phyloP scores from a whole-genome alignment of 2,113 vertebrate species.

The Cyrtonyx montezumae region DNA sequence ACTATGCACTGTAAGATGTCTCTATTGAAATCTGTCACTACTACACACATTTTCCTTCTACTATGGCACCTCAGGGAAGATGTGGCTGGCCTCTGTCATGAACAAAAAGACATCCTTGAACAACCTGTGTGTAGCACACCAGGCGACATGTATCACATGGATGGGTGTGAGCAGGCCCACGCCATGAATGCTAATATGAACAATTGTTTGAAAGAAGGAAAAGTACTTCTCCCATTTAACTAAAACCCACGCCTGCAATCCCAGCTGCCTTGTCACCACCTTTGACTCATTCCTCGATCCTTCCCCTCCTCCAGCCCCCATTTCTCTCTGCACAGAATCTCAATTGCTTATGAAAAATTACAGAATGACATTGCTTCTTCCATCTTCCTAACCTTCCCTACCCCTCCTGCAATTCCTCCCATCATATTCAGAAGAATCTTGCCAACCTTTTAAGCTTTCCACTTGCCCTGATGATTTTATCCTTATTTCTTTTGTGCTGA shows the following conservation, averaged over 20 bases:
- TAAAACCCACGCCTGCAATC: slow-evolving; percentile 67
- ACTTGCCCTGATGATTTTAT: not conserved
- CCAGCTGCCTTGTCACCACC: slow-evolving; percentile 55
- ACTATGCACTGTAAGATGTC: not conserved
- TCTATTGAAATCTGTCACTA: not conserved
- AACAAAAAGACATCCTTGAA: not conserved
- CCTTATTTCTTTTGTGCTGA: not conserved
- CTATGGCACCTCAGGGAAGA: not conserved
- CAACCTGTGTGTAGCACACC: not conserved
- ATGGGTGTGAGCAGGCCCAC: slow-evolving; percentile 50
- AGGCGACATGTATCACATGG: slow-evolving; percentile 32
- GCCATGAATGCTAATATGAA: slow-evolving; percentile 24
- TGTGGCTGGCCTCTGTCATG: not conserved
- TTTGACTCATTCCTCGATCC: slow-evolving; percentile 64
- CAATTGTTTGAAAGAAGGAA: slow-evolving; percentile 61
- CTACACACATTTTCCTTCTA: not conserved
- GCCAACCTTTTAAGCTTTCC: not conserved
- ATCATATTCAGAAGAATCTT: not conserved
- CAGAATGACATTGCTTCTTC: slow-evolving; percentile 18
- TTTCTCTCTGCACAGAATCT: slow-evolving; percentile 11
- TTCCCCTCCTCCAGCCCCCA: slow-evolving; percentile 46
- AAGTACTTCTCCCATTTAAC: slow-evolving; percentile 57
- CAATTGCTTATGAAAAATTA: not conserved
- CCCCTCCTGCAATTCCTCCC: not conserved
- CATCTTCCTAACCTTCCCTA: not conserved